Conservation (phyloP, 2,888 invertebrate genomes). For the Eristalis intricaria region DNA sequence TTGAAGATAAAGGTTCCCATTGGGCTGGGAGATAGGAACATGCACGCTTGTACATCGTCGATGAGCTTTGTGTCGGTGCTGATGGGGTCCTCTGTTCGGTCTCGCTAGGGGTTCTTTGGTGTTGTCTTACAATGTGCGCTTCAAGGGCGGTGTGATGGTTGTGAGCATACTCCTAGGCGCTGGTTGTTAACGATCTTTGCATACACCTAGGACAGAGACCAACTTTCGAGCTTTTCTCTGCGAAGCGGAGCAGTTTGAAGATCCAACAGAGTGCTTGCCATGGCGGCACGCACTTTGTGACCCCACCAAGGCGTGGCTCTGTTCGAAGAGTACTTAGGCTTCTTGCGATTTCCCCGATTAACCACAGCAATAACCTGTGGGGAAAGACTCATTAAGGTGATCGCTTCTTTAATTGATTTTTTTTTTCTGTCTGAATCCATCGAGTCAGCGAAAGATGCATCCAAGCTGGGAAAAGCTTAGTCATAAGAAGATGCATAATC, state of each 20-base stretch:
- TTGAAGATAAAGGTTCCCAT: constrained; percentile 48
- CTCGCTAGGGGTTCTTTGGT: too few relatives aligned
- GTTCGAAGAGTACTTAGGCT: not conserved
- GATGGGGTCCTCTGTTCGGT: not conserved
- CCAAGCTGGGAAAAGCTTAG: not conserved
- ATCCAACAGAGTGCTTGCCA: not conserved
- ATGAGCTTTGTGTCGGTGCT: not conserved
- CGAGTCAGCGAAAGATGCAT: not conserved
- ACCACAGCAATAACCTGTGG: not conserved
- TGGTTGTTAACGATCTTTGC: too few relatives aligned
- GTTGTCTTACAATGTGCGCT: too few relatives aligned
- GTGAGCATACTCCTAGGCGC: constrained; percentile 7
- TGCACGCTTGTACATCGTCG: constrained; percentile 13
- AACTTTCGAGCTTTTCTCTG: not conserved
- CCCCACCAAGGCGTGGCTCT: not conserved
- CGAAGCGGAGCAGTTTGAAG: not conserved
- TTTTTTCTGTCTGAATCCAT: not conserved
- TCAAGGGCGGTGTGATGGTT: too few relatives aligned
- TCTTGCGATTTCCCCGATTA: not conserved
- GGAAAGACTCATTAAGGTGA: not conserved
- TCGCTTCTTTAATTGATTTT: not conserved
- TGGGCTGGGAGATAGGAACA: constrained; percentile 10
- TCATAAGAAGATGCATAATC: not conserved
- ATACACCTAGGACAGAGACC: too few relatives aligned
- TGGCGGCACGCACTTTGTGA: constrained; percentile 13